Evolutionary conservation across 2,113 vertebrate genomes (phyloP).

Genomic region (Nanorana parkeri): DNA sequence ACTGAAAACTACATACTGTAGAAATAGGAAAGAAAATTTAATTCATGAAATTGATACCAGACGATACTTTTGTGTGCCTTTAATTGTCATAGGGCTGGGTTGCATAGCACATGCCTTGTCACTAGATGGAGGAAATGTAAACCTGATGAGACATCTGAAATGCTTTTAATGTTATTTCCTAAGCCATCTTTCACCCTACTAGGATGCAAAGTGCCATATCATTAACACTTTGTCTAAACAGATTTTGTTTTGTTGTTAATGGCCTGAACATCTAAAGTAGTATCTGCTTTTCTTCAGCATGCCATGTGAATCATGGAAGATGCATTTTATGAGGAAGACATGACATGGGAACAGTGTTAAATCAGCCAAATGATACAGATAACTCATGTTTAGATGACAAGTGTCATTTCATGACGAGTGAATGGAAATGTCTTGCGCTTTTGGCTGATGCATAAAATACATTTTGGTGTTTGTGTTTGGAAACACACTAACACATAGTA

Average conservation of each 20-base stretch:
- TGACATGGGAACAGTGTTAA: slow-evolving; percentile 13
- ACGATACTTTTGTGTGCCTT: no score
- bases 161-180: no score
- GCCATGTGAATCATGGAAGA: neutral
- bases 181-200: no score
- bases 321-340: neutral
- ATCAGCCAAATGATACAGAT: slow-evolving; percentile 25
- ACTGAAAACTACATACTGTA: no score
- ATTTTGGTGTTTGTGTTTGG: neutral
- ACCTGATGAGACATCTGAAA: no score
- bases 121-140: no score
- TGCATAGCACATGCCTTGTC: no score
- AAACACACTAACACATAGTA: neutral
- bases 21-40: no score
- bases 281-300: neutral
- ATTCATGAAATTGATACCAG: no score
- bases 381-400: slow-evolving; percentile 31
- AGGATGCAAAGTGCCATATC: no score
- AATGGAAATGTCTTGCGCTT: slow-evolving; percentile 28
- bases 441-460: slow-evolving; percentile 7
- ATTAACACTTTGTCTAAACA: neutral
- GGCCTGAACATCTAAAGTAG: neutral
- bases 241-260: neutral
- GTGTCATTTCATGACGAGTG: slow-evolving; percentile 29
- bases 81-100: no score